Conservation (phyloP, 2,113 vertebrate genomes). For the Megaceryle torquata region DNA sequence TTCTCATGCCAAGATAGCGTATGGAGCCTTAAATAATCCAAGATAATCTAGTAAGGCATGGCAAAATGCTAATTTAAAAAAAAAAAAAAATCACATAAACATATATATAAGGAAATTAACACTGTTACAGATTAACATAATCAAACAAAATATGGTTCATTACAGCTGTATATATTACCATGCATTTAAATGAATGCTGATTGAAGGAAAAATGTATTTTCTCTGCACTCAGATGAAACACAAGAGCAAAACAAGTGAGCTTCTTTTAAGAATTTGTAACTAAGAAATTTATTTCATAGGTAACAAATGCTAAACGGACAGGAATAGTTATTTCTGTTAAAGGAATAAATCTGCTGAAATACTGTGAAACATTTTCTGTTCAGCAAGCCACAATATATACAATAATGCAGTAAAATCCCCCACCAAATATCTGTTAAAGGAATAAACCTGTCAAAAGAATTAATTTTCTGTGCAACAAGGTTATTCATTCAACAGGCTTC, state of each 20-base stretch:
- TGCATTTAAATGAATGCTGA: conserved; percentile 62
- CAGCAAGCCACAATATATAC: conserved; percentile 72
- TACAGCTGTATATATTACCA: conserved; percentile 71
- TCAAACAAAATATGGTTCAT: conserved; percentile 74
- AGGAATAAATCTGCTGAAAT: conserved; percentile 57
- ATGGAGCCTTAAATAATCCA: conserved; percentile 57
- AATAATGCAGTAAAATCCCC: conserved; percentile 77
- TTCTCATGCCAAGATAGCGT: conserved; percentile 48
- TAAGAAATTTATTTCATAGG: conserved; percentile 51
- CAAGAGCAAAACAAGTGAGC: conserved; percentile 32
- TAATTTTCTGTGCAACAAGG: conserved; percentile 79
- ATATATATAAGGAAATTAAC: conserved; percentile 73
- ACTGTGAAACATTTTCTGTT: conserved; percentile 62
- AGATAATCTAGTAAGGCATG: conserved; percentile 42
- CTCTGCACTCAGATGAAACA: conserved; percentile 40
- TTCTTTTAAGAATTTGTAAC: conserved; percentile 24
- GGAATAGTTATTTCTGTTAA: conserved; percentile 59
- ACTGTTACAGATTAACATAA: conserved; percentile 72
- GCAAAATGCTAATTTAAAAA: conserved; percentile 62
- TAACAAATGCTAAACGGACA: conserved; percentile 46
- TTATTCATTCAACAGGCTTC: conserved; percentile 79
- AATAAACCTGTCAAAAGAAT: conserved; percentile 79
- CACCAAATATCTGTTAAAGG: conserved; percentile 75
- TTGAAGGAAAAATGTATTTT: conserved; percentile 56
- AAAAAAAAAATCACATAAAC: conserved; percentile 67